Percentiles rank a stretch among this genome's conserved stretches.
Conservation (phyloP, 2,113 vertebrate species). For the Pygoscelis antarcticus region DNA sequence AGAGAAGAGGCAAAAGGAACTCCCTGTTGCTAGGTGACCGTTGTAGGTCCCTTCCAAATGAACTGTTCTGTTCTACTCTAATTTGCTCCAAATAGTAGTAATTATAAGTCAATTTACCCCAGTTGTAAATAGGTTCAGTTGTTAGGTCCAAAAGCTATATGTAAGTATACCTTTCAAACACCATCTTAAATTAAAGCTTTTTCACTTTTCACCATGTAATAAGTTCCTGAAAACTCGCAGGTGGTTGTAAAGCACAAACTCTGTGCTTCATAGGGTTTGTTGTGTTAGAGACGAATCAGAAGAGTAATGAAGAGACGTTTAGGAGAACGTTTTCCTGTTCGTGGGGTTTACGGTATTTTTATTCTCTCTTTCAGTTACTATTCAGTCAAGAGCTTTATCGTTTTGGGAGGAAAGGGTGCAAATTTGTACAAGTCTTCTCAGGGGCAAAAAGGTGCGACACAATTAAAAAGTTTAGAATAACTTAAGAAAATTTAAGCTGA, state of each 20-base stretch:
- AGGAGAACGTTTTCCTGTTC: not conserved
- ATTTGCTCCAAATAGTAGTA: not conserved
- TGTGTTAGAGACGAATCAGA: not conserved
- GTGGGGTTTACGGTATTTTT: not conserved
- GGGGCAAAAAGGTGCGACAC: not conserved
- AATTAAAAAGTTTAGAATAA: not conserved
- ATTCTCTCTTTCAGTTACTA: not conserved
- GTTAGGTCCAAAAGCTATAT: not conserved
- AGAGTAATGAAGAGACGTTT: not conserved
- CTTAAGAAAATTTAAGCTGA: not conserved
- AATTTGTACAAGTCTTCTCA: not conserved
- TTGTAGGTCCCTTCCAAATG: not conserved
- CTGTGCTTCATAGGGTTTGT: not conserved
- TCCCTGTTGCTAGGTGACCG: accelerated
- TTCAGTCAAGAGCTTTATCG: not conserved
- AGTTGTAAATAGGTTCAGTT: not conserved
- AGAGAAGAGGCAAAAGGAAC: not conserved
- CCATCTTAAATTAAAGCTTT: not conserved
- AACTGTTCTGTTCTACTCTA: accelerated
- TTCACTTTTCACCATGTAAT: not conserved
- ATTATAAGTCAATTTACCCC: not conserved
- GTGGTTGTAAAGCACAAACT: not conserved
- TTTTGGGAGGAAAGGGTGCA: not conserved
- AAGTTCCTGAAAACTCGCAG: not conserved
- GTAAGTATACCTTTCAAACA: not conserved